phyloP scores from a whole-genome alignment of 2,888 invertebrate species.

The Chelonus formosanus region DNA sequence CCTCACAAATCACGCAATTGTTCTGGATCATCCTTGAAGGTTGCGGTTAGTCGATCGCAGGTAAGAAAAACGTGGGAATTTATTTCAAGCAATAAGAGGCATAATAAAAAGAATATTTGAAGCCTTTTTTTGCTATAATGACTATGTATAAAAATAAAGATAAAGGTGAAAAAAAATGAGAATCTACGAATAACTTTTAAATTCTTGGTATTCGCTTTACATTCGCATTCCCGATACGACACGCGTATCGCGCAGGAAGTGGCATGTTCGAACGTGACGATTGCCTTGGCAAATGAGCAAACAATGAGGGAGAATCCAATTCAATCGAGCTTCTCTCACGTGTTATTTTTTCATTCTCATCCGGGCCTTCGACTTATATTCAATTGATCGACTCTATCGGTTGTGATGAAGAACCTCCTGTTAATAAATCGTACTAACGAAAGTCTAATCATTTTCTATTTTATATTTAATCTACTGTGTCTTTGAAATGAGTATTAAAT shows the following conservation, averaged over 20 bases:
- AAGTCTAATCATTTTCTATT: too few relatives aligned
- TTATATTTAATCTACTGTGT: too few relatives aligned
- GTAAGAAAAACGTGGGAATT: conserved; percentile 33
- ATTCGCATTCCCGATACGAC: conserved; percentile 55
- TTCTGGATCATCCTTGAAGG: conserved; percentile 33
- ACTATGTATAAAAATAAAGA: conserved; percentile 33
- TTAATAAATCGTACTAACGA: too few relatives aligned
- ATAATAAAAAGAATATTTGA: not conserved
- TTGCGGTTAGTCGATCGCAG: conserved; percentile 29
- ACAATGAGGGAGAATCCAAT: conserved; percentile 47
- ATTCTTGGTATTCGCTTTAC: conserved; percentile 50
- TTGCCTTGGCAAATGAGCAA: conserved; percentile 51
- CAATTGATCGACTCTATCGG: not conserved
- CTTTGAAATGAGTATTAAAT: too few relatives aligned
- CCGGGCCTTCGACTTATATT: not conserved
- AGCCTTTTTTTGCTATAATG: conserved; percentile 20
- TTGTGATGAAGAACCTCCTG: too few relatives aligned
- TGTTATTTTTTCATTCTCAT: conserved; percentile 19
- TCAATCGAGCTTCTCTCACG: conserved; percentile 18
- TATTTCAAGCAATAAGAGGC: conserved; percentile 6
- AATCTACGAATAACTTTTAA: conserved; percentile 36
- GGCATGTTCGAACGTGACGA: conserved; percentile 59
- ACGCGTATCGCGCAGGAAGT: conserved; percentile 52
- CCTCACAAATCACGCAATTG: conserved; percentile 33
- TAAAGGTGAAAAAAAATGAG: conserved; percentile 35